Evolutionary conservation across 2,797 vertebrate species (phyloP), one percentile per base, ranked within the genome.

Genomic region (Gadopsis marmoratus): DNA sequence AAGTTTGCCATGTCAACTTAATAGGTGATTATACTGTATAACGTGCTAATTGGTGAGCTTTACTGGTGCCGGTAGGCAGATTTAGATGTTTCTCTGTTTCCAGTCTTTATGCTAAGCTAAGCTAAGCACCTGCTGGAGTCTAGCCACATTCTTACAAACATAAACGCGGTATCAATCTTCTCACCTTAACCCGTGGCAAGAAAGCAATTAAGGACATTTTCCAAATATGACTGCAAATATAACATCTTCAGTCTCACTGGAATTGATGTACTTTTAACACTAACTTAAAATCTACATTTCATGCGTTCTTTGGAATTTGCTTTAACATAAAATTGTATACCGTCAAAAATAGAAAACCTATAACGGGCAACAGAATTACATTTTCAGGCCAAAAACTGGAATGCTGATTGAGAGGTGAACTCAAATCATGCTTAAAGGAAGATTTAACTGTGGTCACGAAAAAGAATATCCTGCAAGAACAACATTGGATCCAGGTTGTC

Each of bases 401-500:
- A 5, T 23, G 0, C 29, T 35, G 21, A 65, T 41, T 58, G 4
- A 64, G 33, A 68, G 11, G 8, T 14, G n/a, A 23, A 74, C 26
- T 58, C 41, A 29, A 1, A 35, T 26, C 3, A 43, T 26, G 12
- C 9, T 65, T 67, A 45, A 56, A 41, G 8, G 60, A 51, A 71
- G 45, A 62, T 67, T 79, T 2, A 51, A 11, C 74, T 74, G 6
- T 31, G 14, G 21, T 61, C 11, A 6, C 41, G n/a, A 45, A 73
- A 35, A 4, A 21, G 2, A n/a, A n/a, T 4, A 21, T 5, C 23
- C 43, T 37, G 4, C 13, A n/a, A 67, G 23, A 85, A 62, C 35
- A 73, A 26, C 29, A 47, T 4, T 37, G 55, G 53, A 73, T 80
- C 45, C 63, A 66, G 60, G 33, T 71, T 87, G 78, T 81, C 79